Conservation (phyloP, 2,113 vertebrate genomes). For the Anhinga anhinga region DNA sequence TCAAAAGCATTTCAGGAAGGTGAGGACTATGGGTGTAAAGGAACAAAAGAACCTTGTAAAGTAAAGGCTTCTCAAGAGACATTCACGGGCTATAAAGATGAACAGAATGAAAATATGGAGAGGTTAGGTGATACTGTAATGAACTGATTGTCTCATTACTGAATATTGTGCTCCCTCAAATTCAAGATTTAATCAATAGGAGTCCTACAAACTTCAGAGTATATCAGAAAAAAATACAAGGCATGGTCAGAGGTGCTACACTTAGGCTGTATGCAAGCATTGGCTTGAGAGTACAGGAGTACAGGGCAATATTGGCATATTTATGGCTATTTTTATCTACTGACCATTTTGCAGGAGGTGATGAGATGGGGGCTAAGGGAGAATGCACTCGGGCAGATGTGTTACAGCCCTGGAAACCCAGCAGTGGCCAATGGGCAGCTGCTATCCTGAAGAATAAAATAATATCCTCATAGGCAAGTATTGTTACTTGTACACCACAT, state of each 20-base stretch:
- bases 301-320: background rate
- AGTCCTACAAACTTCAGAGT: background rate
- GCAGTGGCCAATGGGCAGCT: background rate
- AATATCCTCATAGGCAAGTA: background rate
- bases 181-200: background rate
- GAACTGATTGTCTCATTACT: background rate
- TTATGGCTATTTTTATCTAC: background rate
- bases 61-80: background rate
- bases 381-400: rapidly evolving
- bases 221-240: background rate
- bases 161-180: background rate
- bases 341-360: background rate
- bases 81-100: background rate
- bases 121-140: background rate
- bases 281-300: background rate
- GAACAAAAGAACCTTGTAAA: background rate
- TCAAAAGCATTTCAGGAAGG: background rate
- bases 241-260: background rate
- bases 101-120: background rate
- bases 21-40: background rate
- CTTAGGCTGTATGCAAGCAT: background rate
- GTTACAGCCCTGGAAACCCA: background rate
- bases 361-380: background rate
- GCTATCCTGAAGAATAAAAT: background rate
- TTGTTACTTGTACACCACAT: background rate